Evolutionary conservation across 2,113 vertebrate species (phyloP).

Genomic region (Chrysochloris asiatica): DNA sequence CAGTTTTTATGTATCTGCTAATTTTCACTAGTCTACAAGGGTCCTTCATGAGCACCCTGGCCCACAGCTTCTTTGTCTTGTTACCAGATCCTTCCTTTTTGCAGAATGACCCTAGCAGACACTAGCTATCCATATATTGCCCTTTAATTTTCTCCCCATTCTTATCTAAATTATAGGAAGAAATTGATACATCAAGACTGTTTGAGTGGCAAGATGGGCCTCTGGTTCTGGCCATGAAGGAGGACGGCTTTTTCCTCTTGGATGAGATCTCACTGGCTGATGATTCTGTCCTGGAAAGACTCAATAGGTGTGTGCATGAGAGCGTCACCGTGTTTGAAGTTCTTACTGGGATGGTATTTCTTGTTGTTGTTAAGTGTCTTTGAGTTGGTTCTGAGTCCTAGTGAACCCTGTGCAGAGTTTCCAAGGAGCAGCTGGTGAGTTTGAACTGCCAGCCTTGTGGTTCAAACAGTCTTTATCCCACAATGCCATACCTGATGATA

Average conservation of each 20-base stretch:
- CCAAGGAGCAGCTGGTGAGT: no score
- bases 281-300: constrained; percentile 97
- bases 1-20: background rate
- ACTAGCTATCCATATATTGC: background rate
- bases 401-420: no score
- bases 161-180: constrained; percentile 82
- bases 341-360: background rate
- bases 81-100: background rate
- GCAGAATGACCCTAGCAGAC: background rate
- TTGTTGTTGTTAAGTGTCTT: no score
- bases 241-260: constrained; percentile 94
- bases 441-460: no score
- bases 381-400: no score
- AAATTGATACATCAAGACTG: constrained; percentile 86
- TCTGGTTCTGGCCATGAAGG: constrained; percentile 94
- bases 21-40: background rate
- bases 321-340: background rate
- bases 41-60: rapidly evolving
- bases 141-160: background rate
- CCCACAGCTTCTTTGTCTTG: background rate
- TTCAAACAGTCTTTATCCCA: no score
- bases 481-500: background rate
- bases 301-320: constrained; percentile 91
- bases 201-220: constrained; percentile 98
- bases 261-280: constrained; percentile 98